phyloP scores from a whole-genome alignment of 2,888 invertebrate genomes.

The Cephalotes varians region DNA sequence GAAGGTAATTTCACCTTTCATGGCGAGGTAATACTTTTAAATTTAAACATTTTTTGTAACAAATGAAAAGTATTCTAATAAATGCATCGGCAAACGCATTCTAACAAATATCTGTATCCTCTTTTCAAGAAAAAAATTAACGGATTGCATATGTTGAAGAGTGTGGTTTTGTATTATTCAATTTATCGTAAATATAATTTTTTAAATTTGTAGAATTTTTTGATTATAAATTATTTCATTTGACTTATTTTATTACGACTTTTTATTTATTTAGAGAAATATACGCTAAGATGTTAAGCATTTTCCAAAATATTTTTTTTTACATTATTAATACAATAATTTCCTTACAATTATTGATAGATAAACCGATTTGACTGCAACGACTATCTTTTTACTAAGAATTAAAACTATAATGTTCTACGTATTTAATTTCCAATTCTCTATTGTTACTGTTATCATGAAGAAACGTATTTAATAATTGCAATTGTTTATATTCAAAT shows the following conservation, averaged over 20 bases:
- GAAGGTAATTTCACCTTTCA: slow-evolving; percentile 93
- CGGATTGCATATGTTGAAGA: not conserved
- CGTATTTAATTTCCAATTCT: not conserved
- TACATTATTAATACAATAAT: not conserved
- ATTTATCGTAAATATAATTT: not conserved
- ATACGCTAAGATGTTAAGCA: too few species aligned
- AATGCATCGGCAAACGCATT: not conserved
- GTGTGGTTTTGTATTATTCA: not conserved
- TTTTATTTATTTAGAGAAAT: not conserved
- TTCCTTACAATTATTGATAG: not conserved
- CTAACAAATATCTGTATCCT: not conserved
- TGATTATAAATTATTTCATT: not conserved
- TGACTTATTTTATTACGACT: not conserved
- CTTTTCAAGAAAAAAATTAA: too few species aligned
- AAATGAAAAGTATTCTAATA: not conserved
- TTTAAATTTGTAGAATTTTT: not conserved
- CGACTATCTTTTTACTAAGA: not conserved
- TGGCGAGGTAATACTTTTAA: slow-evolving; percentile 86
- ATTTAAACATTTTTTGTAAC: not conserved
- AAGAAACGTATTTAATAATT: not conserved
- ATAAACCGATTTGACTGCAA: not conserved
- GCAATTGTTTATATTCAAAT: too few species aligned
- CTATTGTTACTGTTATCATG: not conserved
- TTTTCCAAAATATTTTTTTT: not conserved
- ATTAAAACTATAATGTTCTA: not conserved